These are phyloP conservation scores for Melopsittacus undulatus DNA, from an alignment of 2,797 vertebrate species.

Conservation along the genomic window DNA sequence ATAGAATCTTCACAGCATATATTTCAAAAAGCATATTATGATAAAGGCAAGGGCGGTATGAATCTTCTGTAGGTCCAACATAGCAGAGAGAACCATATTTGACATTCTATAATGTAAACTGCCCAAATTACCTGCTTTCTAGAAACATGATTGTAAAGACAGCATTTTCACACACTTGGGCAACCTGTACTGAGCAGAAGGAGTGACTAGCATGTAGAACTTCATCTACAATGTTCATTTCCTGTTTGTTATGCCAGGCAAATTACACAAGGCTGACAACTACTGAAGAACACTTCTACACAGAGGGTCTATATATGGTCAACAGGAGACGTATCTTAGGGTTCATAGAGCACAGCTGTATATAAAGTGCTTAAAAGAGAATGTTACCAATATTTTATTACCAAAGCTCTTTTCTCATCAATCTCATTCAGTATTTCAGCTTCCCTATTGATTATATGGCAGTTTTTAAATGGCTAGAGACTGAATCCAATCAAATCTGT, in stretches of 20 bases:
- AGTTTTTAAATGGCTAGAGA: conserved; percentile 71
- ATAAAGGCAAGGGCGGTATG: background rate
- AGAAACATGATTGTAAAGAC: background rate
- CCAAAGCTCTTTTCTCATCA: conserved; percentile 45
- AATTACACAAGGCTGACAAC: background rate
- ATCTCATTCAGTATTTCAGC: conserved; percentile 68
- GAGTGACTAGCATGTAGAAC: background rate
- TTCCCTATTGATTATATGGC: conserved; percentile 71
- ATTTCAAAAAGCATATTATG: background rate
- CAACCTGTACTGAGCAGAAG: background rate
- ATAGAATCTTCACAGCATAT: background rate
- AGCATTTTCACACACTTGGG: background rate
- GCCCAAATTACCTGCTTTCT: background rate
- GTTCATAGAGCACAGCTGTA: background rate
- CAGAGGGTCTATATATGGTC: background rate
- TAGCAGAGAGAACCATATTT: background rate
- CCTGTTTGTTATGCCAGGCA: background rate
- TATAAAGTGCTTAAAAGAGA: conserved; percentile 8
- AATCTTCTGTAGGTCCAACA: background rate
- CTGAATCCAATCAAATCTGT: conserved; percentile 69
- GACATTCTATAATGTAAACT: background rate
- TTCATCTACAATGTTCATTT: background rate
- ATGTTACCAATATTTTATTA: conserved; percentile 39
- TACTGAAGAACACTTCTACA: background rate
- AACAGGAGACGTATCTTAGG: background rate